Evolutionary conservation across 1,140 invertebrate genomes (phyloP), one percentile per base, ranked within the genome.

Genomic region (Saxidomus purpurata): DNA sequence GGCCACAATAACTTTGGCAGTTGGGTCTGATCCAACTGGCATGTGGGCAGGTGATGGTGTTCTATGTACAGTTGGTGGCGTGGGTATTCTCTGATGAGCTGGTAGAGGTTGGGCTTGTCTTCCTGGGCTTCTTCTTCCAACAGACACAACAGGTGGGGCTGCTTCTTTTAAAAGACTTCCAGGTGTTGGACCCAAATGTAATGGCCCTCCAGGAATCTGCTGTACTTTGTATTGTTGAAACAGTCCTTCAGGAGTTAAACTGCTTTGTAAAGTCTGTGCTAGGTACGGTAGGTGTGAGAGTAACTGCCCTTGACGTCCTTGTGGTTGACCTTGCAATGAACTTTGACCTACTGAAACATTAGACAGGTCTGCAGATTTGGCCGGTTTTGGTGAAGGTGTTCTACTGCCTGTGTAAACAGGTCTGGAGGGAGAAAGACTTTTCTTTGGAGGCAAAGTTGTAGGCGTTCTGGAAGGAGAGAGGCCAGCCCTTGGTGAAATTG

Each of bases 21-120:
- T 49, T 1, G 43, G 17, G 11, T 80, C 77, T 36, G 34, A 22
- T 3, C 40, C 43, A 6, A 63, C 38, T 13, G 71, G 87, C 80
- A 89, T 89, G 71, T 89, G 87, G 25, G 87, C 87, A 43, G 87
- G 87, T 15, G 87, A 89, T 17, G 87, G 87, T 25, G 87, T 89
- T 55, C 87, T 83, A n/a, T 80, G 67, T 31, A 83, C 74, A 0
- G 52, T 52, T 71, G 69, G 28, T n/a, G 69, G 49, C 9, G 71
- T 59, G 19, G 67, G 67, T 13, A 81, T 49, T 8, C 80, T 40
- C 52, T 89, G 80, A 31, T 89, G 87, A 19, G 87, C 87, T 47
- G 87, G 87, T 36, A 47, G 43, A 17, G 87, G 87, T 25, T 81
- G 77, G 36, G 71, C 22, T 47, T 40, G 59, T 3, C 74, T n/a